Percentiles rank a stretch among this genome's conserved stretches.
Conservation (phyloP, 2,888 invertebrate species). For the Leucophenga montana region DNA sequence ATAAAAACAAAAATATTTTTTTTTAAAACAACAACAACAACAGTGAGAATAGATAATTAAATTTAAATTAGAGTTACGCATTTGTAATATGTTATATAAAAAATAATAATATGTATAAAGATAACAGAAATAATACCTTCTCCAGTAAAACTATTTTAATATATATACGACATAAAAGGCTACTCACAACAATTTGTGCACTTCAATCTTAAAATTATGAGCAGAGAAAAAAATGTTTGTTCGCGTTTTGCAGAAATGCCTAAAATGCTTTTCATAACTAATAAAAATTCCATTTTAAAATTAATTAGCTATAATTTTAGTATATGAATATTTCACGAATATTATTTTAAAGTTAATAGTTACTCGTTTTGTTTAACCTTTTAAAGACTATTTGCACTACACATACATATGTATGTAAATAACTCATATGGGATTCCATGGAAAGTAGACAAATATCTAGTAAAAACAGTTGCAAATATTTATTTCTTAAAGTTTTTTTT, state of each 20-base stretch:
- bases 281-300: slow-evolving; percentile 20
- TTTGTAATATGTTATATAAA: neutral
- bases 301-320: slow-evolving; percentile 17
- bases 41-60: neutral
- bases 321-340: slow-evolving; percentile 20
- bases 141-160: neutral
- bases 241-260: slow-evolving; percentile 13
- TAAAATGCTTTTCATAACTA: slow-evolving; percentile 23
- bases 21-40: neutral
- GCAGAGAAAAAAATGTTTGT: neutral
- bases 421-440: too few species aligned
- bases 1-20: neutral
- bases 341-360: slow-evolving; percentile 35
- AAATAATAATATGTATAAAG: neutral
- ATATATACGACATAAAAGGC: slow-evolving; percentile 29
- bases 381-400: slow-evolving; percentile 1
- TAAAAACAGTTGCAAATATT: slow-evolving; percentile 35
- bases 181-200: slow-evolving; percentile 16
- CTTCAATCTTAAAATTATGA: slow-evolving; percentile 19
- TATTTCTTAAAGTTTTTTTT: slow-evolving; percentile 36
- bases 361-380: slow-evolving; percentile 34
- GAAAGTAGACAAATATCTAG: too few species aligned
- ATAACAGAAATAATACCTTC: slow-evolving; percentile 18
- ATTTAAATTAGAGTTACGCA: neutral
- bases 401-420: too few species aligned